Percentiles rank a stretch among this genome's conserved stretches.
Evolutionary conservation across 2,113 vertebrate genomes (phyloP).

Genomic region (Actinemys pallida): DNA sequence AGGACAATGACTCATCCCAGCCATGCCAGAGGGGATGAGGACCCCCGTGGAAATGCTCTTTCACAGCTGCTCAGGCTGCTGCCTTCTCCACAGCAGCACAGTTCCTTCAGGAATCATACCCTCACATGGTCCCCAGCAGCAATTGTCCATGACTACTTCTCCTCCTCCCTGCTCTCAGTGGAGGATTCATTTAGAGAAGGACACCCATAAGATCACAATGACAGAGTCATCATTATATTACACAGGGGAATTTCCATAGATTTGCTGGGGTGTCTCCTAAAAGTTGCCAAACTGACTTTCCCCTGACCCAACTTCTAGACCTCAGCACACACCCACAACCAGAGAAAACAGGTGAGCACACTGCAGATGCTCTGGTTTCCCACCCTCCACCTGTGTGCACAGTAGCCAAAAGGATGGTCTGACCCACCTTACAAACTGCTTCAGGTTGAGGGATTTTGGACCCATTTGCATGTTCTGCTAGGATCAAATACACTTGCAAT

Average conservation of each 20-base stretch:
- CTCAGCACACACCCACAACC: neutral
- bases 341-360: accelerated
- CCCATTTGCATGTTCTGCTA: conserved; percentile 85
- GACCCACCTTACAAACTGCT: conserved; percentile 85
- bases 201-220: neutral
- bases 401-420: neutral
- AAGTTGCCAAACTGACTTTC: neutral
- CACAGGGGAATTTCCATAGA: neutral
- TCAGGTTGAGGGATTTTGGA: conserved; percentile 88
- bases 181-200: neutral
- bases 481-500: conserved; percentile 85
- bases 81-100: accelerated
- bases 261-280: neutral
- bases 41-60: neutral
- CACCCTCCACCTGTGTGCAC: neutral
- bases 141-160: neutral
- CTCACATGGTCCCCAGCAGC: neutral
- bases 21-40: neutral
- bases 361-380: neutral
- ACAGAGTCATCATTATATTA: neutral
- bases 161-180: neutral
- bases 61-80: neutral
- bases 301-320: neutral
- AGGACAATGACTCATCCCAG: neutral
- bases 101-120: neutral